Evolutionary conservation across 1,140 invertebrate genomes (phyloP), one percentile per base, ranked within the genome.

Genomic region (Pseudomyrmex cubaensis): DNA sequence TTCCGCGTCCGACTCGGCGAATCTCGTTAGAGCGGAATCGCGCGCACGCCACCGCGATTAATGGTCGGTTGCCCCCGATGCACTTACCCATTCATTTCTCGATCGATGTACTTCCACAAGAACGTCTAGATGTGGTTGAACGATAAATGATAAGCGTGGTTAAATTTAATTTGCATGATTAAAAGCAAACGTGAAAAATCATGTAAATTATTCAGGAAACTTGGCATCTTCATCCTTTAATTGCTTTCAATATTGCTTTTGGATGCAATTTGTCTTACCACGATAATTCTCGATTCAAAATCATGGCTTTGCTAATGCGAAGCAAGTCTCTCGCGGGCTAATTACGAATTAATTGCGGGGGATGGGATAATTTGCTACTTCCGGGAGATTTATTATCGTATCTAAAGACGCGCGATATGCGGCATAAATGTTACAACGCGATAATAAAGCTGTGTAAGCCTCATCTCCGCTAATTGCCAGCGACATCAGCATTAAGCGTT

Each of bases 1-100:
- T 93, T 92, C 91, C 90, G 89, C 91, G 85, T 92, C 89, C 88
- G 91, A 73, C 84, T 35, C 63, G 1, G 17, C 5, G 54, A 22
- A 80, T 74, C 85, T 87, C 85, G 77, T 88, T 88, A 85, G 22
- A 72, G 15, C 52, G 54, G 15, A 77, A 84, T 57, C 17, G 44
- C 22, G 50, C 63, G 50, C 54, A 22, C 56, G 48, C 48, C 25
- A 17, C 52, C 54, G 54, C 25, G 50, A 82, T 62, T 63, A 50
- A 20, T 44, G 59, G 22, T 12, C 35, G n/a, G n/a, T 10, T 17
- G 57, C 13, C 50, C n/a, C n/a, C 46, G 61, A 63, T 54, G 44
- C 35, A 9, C 10, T 35, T 22, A 20, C 25, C 48, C 67, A 44
- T 54, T 9, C 59, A 5, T 62, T 62, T 7, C 17, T 57, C 44